These are phyloP conservation scores for Andrena flavipes DNA, from an alignment of 2,888 invertebrate genomes.

Conservation along the genomic window DNA sequence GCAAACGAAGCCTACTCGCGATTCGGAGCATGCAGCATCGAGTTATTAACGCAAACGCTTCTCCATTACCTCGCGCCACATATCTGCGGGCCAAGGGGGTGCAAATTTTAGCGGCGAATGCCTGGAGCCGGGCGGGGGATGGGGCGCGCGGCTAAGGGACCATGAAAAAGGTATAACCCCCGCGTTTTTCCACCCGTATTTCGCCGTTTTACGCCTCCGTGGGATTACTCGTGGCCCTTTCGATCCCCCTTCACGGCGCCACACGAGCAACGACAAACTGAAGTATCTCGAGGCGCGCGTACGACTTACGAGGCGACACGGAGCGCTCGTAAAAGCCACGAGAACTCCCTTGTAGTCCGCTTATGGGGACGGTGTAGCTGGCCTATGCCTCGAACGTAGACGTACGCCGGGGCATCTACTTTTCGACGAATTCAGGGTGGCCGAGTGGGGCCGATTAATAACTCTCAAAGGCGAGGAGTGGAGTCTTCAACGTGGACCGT, in stretches of 20 bases:
- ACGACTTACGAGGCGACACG: conserved; percentile 62
- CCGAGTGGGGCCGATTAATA: background rate
- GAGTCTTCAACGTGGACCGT: background rate
- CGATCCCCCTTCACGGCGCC: conserved; percentile 35
- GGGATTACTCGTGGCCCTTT: conserved; percentile 50
- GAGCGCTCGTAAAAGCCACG: conserved; percentile 65
- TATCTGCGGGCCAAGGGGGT: conserved; percentile 30
- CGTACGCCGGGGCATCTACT: background rate
- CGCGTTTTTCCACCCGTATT: conserved; percentile 43
- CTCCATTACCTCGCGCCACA: conserved; percentile 14
- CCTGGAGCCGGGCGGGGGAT: conserved; percentile 7
- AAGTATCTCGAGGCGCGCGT: conserved; percentile 59
- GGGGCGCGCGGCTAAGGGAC: conserved; percentile 45
- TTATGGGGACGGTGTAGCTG: conserved; percentile 1
- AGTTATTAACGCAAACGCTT: conserved; percentile 44
- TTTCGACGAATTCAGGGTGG: background rate
- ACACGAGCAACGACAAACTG: conserved; percentile 55
- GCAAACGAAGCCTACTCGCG: conserved; percentile 4
- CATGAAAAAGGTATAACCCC: conserved; percentile 62
- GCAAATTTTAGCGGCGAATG: conserved; percentile 39
- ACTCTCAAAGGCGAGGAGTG: background rate
- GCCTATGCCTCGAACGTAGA: conserved; percentile 6
- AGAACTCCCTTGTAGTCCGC: conserved; percentile 26
- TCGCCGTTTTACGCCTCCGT: conserved; percentile 49
- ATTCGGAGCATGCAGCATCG: conserved; percentile 19